Conservation (phyloP, 2,113 vertebrate species). For the Rana temporaria region DNA sequence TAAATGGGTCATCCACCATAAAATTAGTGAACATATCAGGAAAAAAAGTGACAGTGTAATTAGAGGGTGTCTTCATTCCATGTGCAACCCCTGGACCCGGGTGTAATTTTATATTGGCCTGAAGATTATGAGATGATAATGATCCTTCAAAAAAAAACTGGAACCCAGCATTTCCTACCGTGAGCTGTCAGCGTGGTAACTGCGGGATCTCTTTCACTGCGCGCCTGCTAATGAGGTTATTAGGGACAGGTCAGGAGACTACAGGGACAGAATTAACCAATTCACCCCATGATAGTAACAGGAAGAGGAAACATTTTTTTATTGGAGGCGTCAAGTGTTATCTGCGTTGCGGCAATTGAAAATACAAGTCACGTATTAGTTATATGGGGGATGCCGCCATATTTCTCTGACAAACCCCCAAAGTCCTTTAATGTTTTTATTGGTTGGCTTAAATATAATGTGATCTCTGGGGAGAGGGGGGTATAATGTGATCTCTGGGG, state of each 20-base stretch:
- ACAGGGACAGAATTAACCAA: background rate
- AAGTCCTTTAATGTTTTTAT: no score
- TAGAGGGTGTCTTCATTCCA: background rate
- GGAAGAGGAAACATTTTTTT: background rate
- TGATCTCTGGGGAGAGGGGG: no score
- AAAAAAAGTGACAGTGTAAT: slow-evolving; percentile 1
- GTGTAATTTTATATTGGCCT: slow-evolving; percentile 6
- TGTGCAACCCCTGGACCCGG: background rate
- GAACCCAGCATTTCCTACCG: slow-evolving; percentile 6
- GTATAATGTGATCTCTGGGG: no score
- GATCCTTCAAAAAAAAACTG: slow-evolving; percentile 21
- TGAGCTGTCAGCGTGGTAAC: slow-evolving; percentile 19
- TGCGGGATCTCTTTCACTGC: slow-evolving; percentile 13
- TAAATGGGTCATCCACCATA: slow-evolving; percentile 11
- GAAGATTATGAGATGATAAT: slow-evolving; percentile 40
- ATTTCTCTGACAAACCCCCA: no score
- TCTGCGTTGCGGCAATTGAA: no score
- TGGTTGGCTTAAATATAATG: no score
- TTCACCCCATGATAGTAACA: background rate
- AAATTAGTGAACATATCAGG: slow-evolving; percentile 12
- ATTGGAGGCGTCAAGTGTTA: background rate
- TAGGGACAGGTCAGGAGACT: slow-evolving; percentile 1
- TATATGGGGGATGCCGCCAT: no score
- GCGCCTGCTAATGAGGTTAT: slow-evolving; percentile 33
- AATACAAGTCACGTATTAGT: no score